Evolutionary conservation across 64 coral and sea anemone genomes (phyloP).

Genomic region (Orbicella faveolata): DNA sequence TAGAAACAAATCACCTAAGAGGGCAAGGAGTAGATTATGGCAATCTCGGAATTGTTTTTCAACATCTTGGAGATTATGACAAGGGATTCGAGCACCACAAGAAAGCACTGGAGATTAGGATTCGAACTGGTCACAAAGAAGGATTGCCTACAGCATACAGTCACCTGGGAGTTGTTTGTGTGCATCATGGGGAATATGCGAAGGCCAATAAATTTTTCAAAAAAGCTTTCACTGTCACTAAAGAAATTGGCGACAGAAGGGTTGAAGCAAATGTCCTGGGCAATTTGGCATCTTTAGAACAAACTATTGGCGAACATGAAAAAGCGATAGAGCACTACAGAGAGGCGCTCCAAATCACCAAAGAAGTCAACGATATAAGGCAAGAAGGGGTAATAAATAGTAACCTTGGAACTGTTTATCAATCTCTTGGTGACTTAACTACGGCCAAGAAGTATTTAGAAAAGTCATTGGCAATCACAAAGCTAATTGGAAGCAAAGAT

Average conservation of each 20-base stretch:
- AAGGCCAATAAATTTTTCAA: neutral
- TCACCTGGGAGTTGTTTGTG: too few relatives aligned
- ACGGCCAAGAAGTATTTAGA: too few relatives aligned
- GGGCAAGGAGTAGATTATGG: slow-evolving; percentile 1
- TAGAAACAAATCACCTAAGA: neutral
- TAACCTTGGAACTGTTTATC: too few relatives aligned
- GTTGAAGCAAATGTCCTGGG: neutral
- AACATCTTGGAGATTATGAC: neutral
- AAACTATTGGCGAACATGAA: too few relatives aligned
- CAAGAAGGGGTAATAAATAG: too few relatives aligned
- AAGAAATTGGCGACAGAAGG: neutral
- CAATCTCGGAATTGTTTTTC: neutral
- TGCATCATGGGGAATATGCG: neutral
- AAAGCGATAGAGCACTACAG: too few relatives aligned
- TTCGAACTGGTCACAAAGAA: neutral
- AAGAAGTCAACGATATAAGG: too few relatives aligned
- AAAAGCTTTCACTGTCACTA: neutral
- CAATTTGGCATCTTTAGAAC: too few relatives aligned
- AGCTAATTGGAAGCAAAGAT: too few relatives aligned
- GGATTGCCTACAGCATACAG: neutral
- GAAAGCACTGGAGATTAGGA: neutral
- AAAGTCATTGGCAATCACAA: too few relatives aligned
- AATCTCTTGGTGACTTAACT: too few relatives aligned
- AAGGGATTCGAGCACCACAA: neutral
- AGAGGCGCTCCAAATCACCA: too few relatives aligned